Percentiles rank a stretch among this genome's conserved stretches.
Evolutionary conservation across 1,140 invertebrate genomes (phyloP).

Genomic region (Homalodisca vitripennis): DNA sequence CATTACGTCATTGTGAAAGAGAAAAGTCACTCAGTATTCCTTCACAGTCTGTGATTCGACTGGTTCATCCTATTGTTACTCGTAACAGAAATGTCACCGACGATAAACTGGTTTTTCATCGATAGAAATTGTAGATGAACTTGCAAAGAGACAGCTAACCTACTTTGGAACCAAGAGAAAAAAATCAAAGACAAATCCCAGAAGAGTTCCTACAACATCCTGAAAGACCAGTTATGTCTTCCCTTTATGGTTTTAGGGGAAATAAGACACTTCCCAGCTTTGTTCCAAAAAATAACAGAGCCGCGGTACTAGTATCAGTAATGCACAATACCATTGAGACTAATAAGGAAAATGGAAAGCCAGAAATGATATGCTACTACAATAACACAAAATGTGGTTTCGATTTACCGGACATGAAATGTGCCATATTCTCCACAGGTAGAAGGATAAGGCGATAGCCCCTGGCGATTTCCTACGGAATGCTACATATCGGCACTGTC

Average conservation of each 20-base stretch:
- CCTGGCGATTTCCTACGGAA: not conserved
- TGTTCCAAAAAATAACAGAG: slow-evolving; percentile 42
- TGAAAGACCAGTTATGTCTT: not conserved
- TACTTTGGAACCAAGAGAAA: slow-evolving; percentile 49
- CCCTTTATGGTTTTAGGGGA: not conserved
- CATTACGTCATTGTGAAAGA: not conserved
- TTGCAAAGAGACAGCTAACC: slow-evolving; percentile 44
- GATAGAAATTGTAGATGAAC: slow-evolving; percentile 43
- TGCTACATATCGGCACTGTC: not conserved
- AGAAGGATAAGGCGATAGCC: slow-evolving; percentile 15
- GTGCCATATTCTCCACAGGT: too few species aligned
- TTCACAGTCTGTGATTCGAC: slow-evolving; percentile 8
- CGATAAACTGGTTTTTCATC: slow-evolving; percentile 50
- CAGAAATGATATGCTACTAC: slow-evolving; percentile 46
- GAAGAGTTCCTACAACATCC: not conserved
- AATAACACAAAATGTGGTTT: slow-evolving; percentile 51
- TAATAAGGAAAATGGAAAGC: slow-evolving; percentile 40
- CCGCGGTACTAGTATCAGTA: slow-evolving; percentile 37
- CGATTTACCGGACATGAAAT: slow-evolving; percentile 46
- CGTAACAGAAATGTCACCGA: slow-evolving; percentile 45
- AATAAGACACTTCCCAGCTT: slow-evolving; percentile 26
- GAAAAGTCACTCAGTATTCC: slow-evolving; percentile 5
- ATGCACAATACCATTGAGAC: slow-evolving; percentile 37
- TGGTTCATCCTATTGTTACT: slow-evolving; percentile 36
- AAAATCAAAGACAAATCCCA: too few species aligned